phyloP scores from a whole-genome alignment of 2,888 invertebrate species.

The Syritta pipiens region DNA sequence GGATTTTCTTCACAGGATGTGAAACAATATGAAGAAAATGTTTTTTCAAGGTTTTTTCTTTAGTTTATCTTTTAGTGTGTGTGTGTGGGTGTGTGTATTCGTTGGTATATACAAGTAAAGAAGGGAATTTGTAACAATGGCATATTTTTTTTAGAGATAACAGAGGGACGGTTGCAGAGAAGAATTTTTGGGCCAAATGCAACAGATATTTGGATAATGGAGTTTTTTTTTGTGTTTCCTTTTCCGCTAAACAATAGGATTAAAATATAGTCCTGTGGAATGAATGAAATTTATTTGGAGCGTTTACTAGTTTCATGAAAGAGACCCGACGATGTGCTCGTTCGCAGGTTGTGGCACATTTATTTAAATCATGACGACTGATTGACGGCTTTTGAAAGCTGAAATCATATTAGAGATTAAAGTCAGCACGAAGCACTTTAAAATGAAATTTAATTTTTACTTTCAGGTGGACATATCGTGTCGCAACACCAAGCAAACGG shows the following conservation, averaged over 20 bases:
- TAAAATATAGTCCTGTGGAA: conserved; percentile 30
- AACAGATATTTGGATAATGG: conserved; percentile 57
- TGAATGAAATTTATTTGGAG: conserved; percentile 45
- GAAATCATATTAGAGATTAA: no score
- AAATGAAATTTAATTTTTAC: no score
- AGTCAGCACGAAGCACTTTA: no score
- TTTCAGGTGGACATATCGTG: conserved; percentile 93
- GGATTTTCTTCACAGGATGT: conserved; percentile 39
- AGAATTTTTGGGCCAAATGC: conserved; percentile 38
- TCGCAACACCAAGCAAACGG: conserved; percentile 92
- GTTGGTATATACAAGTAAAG: background rate
- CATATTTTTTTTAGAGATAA: conserved; percentile 22
- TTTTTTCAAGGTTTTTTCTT: conserved; percentile 48
- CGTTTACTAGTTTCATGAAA: conserved; percentile 23
- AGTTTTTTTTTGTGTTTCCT: conserved; percentile 23
- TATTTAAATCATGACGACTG: no score
- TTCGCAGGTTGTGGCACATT: no score
- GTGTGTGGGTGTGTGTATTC: background rate
- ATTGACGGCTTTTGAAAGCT: no score
- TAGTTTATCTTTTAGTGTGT: conserved; percentile 24
- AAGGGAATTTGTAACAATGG: conserved; percentile 44
- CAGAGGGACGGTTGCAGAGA: background rate
- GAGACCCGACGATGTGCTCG: no score
- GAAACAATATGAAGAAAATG: conserved; percentile 46
- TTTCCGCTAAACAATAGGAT: conserved; percentile 43